These are phyloP conservation scores for Psilanteris sp. DNA, from an alignment of 1,140 invertebrate species.

Conservation along the genomic window DNA sequence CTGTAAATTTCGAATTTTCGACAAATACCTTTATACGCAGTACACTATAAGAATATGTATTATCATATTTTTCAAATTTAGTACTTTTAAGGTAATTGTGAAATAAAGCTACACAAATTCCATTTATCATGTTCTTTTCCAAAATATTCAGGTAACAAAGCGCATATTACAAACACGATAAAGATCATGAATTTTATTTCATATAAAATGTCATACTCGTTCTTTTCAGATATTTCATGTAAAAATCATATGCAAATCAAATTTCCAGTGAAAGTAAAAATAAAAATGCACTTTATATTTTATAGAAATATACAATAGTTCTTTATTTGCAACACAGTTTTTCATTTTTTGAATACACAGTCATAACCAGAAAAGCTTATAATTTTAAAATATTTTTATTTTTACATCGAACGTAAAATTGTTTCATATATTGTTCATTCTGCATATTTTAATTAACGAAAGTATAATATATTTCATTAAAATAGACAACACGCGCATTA, in stretches of 20 bases:
- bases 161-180: constrained; percentile 12
- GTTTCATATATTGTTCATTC: too few species aligned
- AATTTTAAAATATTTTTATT: too few species aligned
- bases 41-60: constrained; percentile 12
- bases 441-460: too few species aligned
- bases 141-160: constrained; percentile 19
- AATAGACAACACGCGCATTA: too few species aligned
- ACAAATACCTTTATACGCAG: constrained; percentile 9
- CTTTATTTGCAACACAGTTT: constrained; percentile 11
- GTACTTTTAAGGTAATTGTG: constrained; percentile 18
- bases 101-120: constrained; percentile 27
- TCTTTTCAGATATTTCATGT: constrained; percentile 22
- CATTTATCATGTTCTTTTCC: constrained; percentile 5
- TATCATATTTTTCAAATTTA: constrained; percentile 13
- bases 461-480: too few species aligned
- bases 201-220: constrained; percentile 5
- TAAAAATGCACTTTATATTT: constrained; percentile 14
- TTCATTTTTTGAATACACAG: too few species aligned
- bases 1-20: constrained; percentile 25
- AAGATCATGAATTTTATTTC: constrained; percentile 17
- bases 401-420: too few species aligned
- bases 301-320: constrained; percentile 11
- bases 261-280: constrained; percentile 5
- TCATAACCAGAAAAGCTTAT: too few species aligned
- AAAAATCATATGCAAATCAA: constrained; percentile 42